Evolutionary conservation across 2,797 vertebrate species (phyloP).

Genomic region (Sciurus vulgaris): DNA sequence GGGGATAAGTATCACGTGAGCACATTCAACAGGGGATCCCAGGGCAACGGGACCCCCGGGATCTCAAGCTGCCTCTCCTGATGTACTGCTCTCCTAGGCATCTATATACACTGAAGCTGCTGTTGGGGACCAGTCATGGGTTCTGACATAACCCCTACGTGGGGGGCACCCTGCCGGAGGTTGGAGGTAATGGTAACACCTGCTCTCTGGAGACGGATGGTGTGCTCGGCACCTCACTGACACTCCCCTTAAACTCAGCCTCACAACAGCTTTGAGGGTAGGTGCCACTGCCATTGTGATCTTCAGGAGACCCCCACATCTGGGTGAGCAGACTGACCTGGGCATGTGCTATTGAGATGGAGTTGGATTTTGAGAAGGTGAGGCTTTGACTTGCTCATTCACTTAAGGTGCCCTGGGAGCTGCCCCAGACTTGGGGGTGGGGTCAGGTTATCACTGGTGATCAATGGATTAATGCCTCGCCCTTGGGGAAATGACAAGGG

Average conservation of each 20-base stretch:
- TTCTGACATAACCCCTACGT: not conserved
- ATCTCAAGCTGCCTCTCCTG: not conserved
- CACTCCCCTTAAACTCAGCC: not conserved
- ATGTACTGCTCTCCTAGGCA: not conserved
- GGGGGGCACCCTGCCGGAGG: not conserved
- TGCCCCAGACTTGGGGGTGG: not conserved
- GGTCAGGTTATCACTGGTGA: not conserved
- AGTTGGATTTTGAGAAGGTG: not conserved
- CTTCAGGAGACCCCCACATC: not conserved
- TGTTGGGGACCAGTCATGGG: not conserved
- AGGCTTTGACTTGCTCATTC: not conserved
- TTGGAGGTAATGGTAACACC: not conserved
- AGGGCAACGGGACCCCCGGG: not conserved
- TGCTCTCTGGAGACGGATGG: not conserved
- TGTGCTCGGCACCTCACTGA: not conserved
- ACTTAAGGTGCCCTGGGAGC: not conserved
- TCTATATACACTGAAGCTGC: not conserved
- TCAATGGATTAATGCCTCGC: not conserved
- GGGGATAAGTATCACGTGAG: accelerated
- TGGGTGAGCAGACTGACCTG: not conserved
- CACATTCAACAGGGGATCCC: not conserved
- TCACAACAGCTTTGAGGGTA: not conserved
- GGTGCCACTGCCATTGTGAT: not conserved
- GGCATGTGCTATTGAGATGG: not conserved
- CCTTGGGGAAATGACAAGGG: not conserved